phyloP scores from a whole-genome alignment of 2,888 invertebrate genomes.

The Idaea straminata region DNA sequence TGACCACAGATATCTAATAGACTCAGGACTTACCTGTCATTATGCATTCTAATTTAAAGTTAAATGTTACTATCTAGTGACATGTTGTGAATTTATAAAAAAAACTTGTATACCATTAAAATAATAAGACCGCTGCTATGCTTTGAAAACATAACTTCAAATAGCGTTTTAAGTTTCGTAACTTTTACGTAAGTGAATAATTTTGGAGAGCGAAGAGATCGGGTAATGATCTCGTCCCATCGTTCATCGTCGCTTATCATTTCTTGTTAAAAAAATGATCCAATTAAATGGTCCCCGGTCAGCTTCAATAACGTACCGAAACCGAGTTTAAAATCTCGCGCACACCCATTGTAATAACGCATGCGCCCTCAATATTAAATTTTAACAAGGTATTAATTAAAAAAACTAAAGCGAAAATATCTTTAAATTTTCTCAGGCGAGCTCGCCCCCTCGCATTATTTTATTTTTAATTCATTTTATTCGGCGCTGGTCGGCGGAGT shows the following conservation, averaged over 20 bases:
- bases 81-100: not conserved
- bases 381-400: conserved; percentile 81
- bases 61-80: not conserved
- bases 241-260: conserved; percentile 65
- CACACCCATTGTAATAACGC: conserved; percentile 80
- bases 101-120: not conserved
- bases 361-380: conserved; percentile 79
- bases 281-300: conserved; percentile 66
- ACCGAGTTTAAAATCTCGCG: conserved; percentile 72
- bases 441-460: conserved; percentile 69
- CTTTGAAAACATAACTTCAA: not conserved
- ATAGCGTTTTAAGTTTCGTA: conserved; percentile 13
- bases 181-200: conserved; percentile 36
- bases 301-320: conserved; percentile 74
- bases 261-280: conserved; percentile 77
- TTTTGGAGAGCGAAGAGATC: conserved; percentile 47
- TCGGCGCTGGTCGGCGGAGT: conserved; percentile 71
- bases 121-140: not conserved
- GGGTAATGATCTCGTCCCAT: conserved; percentile 54
- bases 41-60: not conserved
- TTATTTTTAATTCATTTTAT: conserved; percentile 80
- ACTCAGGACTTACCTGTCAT: not conserved
- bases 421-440: conserved; percentile 77
- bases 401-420: conserved; percentile 79
- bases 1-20: not conserved